These are phyloP conservation scores for Drosophila putrida DNA, from an alignment of 2,888 invertebrate species.

Conservation along the genomic window DNA sequence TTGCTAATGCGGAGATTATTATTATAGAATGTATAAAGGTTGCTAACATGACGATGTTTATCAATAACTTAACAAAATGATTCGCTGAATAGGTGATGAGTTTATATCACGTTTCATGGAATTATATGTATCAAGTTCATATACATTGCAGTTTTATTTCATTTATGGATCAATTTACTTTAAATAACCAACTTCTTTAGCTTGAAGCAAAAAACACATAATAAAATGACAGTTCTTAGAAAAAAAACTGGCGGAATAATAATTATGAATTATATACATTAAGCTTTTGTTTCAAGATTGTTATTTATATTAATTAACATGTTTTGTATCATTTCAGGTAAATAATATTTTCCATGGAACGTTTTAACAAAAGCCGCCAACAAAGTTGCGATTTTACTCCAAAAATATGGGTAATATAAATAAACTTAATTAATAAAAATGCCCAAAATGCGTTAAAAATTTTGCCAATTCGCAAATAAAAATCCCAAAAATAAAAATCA, in stretches of 20 bases:
- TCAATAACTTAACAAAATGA: no score
- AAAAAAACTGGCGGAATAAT: neutral
- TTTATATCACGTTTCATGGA: no score
- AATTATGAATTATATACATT: neutral
- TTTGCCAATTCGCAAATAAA: constrained; percentile 48
- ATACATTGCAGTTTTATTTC: no score
- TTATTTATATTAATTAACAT: constrained; percentile 42
- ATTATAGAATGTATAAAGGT: no score
- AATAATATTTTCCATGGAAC: constrained; percentile 60
- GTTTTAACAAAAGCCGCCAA: constrained; percentile 16
- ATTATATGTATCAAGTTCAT: no score
- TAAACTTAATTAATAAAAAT: constrained; percentile 59
- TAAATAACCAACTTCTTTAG: neutral
- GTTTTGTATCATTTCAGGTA: constrained; percentile 66
- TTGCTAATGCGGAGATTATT: no score
- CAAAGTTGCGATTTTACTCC: constrained; percentile 14
- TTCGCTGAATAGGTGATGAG: no score
- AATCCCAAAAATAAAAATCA: constrained; percentile 16
- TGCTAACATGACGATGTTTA: no score
- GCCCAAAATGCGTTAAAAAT: constrained; percentile 50
- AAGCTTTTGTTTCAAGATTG: constrained; percentile 13
- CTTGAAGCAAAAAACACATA: neutral
- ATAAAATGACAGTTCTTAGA: no score
- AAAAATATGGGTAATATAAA: constrained; percentile 41
- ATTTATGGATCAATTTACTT: no score